Evolutionary conservation across 2,113 vertebrate species (phyloP).

Genomic region (Saguinus midas): DNA sequence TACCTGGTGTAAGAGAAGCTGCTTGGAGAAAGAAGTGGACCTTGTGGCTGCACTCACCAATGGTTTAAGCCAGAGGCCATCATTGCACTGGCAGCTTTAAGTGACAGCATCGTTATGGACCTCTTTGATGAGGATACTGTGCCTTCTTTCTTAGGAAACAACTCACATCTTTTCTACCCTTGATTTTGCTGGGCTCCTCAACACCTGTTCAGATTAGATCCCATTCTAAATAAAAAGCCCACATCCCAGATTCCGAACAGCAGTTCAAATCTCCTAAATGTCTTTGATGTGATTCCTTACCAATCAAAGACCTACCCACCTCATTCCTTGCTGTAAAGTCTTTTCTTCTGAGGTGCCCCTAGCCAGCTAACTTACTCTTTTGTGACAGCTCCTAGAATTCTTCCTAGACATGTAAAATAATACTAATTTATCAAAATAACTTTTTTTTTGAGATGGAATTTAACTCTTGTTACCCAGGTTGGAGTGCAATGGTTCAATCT

Average conservation of each 20-base stretch:
- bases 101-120: accelerated
- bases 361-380: not conserved
- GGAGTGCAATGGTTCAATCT: too few species aligned
- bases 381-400: not conserved
- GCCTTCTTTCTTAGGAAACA: not conserved
- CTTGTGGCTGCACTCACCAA: accelerated
- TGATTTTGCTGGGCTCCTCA: not conserved
- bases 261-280: not conserved
- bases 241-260: not conserved
- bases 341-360: not conserved
- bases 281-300: not conserved
- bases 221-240: not conserved
- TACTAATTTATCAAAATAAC: not conserved
- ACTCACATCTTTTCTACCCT: not conserved
- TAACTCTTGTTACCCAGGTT: too few species aligned
- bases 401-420: not conserved
- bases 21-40: not conserved
- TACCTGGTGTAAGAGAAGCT: accelerated
- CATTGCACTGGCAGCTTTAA: accelerated
- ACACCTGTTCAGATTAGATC: not conserved
- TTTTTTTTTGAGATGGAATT: too few species aligned
- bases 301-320: not conserved
- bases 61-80: too few species aligned
- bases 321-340: not conserved
- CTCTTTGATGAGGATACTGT: too few species aligned